Evolutionary conservation across 2,888 invertebrate genomes (phyloP).

Genomic region (Rhopalosiphum nymphaeae): DNA sequence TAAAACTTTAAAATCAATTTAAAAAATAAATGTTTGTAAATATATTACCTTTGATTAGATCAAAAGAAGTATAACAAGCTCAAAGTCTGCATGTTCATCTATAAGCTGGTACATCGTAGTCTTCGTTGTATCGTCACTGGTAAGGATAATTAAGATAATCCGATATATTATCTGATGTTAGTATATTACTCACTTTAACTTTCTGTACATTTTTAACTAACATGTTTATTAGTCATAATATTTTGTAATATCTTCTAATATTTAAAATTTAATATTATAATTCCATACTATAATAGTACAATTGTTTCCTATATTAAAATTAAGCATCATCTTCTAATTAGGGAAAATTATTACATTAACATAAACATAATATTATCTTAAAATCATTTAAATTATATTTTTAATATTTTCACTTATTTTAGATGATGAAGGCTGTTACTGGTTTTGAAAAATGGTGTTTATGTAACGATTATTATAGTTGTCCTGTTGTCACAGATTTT

Average conservation of each 20-base stretch:
- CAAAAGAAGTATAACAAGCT: neutral
- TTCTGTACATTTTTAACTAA: neutral
- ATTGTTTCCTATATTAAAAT: neutral
- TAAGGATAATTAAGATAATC: neutral
- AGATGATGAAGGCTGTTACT: neutral
- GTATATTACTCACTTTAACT: neutral
- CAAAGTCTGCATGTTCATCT: neutral
- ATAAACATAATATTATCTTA: neutral
- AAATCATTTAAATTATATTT: neutral
- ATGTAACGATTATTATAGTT: neutral
- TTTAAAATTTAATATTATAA: neutral
- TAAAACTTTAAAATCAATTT: neutral
- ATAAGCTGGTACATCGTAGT: neutral
- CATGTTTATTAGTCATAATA: neutral
- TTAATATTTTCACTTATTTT: neutral
- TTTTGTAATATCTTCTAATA: neutral
- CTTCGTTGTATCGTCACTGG: neutral
- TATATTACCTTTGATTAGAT: constrained; percentile 1
- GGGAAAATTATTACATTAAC: neutral
- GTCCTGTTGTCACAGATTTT: neutral
- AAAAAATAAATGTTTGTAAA: neutral
- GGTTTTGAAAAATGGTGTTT: neutral
- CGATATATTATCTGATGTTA: neutral
- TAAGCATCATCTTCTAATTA: neutral
- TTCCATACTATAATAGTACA: neutral